A percentile compares a stretch with the other conserved stretches of the same genome.
Conservation (phyloP, 1,140 invertebrate genomes). For the Ostrea denselamellosa region DNA sequence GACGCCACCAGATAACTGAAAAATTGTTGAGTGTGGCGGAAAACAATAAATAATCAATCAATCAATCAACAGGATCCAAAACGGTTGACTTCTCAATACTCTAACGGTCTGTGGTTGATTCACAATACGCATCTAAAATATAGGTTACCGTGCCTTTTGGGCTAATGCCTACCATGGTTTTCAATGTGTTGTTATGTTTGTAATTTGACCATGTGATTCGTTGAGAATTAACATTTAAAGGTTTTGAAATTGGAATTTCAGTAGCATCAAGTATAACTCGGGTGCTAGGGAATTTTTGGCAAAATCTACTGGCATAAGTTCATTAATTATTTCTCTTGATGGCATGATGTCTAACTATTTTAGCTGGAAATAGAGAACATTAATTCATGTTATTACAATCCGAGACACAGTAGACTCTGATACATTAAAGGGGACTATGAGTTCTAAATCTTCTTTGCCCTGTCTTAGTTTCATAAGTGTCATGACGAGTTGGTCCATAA, state of each 20-base stretch:
- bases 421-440: conserved; percentile 39
- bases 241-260: conserved; percentile 45
- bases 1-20: too few relatives aligned
- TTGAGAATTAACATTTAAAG: conserved; percentile 41
- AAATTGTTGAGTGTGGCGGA: too few relatives aligned
- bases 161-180: conserved; percentile 56
- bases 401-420: conserved; percentile 40
- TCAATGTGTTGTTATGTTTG: conserved; percentile 60
- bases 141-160: conserved; percentile 49
- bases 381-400: conserved; percentile 51
- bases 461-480: too few relatives aligned
- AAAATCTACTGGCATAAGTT: conserved; percentile 47
- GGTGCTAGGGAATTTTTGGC: conserved; percentile 51
- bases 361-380: conserved; percentile 48
- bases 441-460: conserved; percentile 52
- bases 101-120: conserved; percentile 48
- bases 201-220: conserved; percentile 58
- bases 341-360: conserved; percentile 42
- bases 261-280: conserved; percentile 58
- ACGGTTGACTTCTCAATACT: conserved; percentile 42
- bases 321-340: neutral
- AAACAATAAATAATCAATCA: too few relatives aligned
- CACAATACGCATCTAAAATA: conserved; percentile 49
- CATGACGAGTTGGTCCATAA: conserved; percentile 53
- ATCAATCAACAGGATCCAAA: too few relatives aligned